These are phyloP conservation scores for Peromyscus californicus DNA, from an alignment of 2,113 vertebrate species.

Conservation along the genomic window DNA sequence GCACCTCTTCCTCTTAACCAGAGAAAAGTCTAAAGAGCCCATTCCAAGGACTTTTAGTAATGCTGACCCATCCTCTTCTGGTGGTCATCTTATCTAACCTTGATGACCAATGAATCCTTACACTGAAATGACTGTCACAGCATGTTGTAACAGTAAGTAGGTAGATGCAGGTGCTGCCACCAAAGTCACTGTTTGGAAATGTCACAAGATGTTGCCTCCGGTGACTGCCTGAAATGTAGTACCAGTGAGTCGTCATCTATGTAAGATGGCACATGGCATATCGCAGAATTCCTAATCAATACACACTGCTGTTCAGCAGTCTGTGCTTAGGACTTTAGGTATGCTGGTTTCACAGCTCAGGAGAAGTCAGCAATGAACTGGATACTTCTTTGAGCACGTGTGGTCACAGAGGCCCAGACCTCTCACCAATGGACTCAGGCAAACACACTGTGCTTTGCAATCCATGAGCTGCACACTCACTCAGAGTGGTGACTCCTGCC, in stretches of 20 bases:
- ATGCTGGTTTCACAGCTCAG: constrained; percentile 4
- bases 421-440: not conserved
- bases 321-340: not conserved
- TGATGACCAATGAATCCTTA: not conserved
- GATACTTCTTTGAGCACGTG: not conserved
- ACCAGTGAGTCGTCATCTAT: not conserved
- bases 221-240: not conserved
- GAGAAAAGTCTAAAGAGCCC: not conserved
- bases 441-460: not conserved
- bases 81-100: not conserved
- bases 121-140: not conserved
- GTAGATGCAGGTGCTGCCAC: constrained; percentile 46
- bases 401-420: not conserved
- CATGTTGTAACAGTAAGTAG: not conserved
- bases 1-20: not conserved
- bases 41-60: not conserved
- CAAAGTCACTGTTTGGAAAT: constrained; percentile 63
- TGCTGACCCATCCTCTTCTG: not conserved
- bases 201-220: constrained; percentile 54
- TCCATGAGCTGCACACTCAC: not conserved
- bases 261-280: constrained; percentile 13
- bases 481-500: not conserved
- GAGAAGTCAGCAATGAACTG: constrained; percentile 23
- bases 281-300: not conserved
- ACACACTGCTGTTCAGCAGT: not conserved